These are phyloP conservation scores for Therioaphis trifolii DNA, from an alignment of 2,888 invertebrate genomes.

Conservation along the genomic window DNA sequence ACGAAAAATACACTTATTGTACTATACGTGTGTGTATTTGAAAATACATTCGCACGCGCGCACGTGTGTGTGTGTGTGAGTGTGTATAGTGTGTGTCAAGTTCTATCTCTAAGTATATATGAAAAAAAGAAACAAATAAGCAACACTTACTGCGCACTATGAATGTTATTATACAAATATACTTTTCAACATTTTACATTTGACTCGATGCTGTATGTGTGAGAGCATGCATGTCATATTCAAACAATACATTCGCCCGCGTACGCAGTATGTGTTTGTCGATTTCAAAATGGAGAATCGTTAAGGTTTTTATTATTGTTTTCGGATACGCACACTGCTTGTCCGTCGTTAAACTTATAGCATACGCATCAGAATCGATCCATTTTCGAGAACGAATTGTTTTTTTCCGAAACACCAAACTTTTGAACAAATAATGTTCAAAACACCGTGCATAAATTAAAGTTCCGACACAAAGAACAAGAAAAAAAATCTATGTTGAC, in stretches of 20 bases:
- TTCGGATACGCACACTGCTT: slow-evolving; percentile 17
- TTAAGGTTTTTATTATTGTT: slow-evolving; percentile 46
- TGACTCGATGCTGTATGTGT: background rate
- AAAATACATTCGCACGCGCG: too few species aligned
- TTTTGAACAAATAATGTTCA: slow-evolving; percentile 10
- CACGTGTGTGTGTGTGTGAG: too few species aligned
- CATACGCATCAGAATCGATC: slow-evolving; percentile 9
- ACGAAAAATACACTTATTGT: background rate
- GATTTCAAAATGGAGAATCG: slow-evolving; percentile 28
- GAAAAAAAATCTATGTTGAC: background rate
- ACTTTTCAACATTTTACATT: slow-evolving; percentile 25
- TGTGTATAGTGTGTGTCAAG: background rate
- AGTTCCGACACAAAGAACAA: background rate
- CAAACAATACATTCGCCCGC: background rate
- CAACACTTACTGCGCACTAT: background rate
- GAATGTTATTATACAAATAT: slow-evolving; percentile 9
- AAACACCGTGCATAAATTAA: background rate
- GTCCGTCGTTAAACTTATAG: slow-evolving; percentile 7
- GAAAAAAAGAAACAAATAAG: slow-evolving; percentile 28
- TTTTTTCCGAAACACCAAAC: slow-evolving; percentile 30
- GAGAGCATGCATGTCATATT: background rate
- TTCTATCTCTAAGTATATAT: background rate
- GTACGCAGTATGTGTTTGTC: background rate
- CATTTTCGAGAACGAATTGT: slow-evolving; percentile 11
- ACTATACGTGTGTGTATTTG: background rate